Percentiles rank a stretch among this genome's conserved stretches.
Conservation (phyloP, 2,888 invertebrate species). For the Brenthis daphne region DNA sequence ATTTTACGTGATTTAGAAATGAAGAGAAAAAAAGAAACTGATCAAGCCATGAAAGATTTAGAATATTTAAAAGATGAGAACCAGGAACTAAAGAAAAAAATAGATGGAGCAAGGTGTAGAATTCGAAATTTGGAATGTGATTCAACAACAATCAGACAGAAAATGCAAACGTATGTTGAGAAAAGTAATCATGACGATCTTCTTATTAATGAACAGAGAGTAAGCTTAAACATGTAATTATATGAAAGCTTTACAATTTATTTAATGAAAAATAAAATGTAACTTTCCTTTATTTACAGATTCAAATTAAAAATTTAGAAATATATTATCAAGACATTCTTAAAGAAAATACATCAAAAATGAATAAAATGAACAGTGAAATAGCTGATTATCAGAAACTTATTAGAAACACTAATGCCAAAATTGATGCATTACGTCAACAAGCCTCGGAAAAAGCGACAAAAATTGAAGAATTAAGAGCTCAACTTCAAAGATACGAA, state of each 20-base stretch:
- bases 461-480: conserved; percentile 74
- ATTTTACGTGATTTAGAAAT: conserved; percentile 79
- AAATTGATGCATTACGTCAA: conserved; percentile 75
- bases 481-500: conserved; percentile 70
- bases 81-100: conserved; percentile 83
- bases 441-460: conserved; percentile 71
- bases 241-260: not conserved
- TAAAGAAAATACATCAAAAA: conserved; percentile 74
- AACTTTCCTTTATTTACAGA: conserved; percentile 56
- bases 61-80: conserved; percentile 77
- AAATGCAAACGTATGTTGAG: conserved; percentile 82
- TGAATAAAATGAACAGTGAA: conserved; percentile 72
- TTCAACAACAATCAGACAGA: conserved; percentile 79
- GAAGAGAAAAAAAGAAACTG: conserved; percentile 81
- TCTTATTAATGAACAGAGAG: conserved; percentile 84
- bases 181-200: conserved; percentile 85
- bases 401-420: conserved; percentile 72
- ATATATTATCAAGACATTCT: conserved; percentile 75
- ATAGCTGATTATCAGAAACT: conserved; percentile 67
- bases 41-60: conserved; percentile 83
- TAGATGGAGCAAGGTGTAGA: conserved; percentile 86
- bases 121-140: conserved; percentile 87
- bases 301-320: conserved; percentile 74
- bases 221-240: conserved; percentile 47
- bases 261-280: not conserved